These are phyloP conservation scores for Rhabditoides inermis DNA, from an alignment of 2,888 invertebrate genomes.

Conservation along the genomic window DNA sequence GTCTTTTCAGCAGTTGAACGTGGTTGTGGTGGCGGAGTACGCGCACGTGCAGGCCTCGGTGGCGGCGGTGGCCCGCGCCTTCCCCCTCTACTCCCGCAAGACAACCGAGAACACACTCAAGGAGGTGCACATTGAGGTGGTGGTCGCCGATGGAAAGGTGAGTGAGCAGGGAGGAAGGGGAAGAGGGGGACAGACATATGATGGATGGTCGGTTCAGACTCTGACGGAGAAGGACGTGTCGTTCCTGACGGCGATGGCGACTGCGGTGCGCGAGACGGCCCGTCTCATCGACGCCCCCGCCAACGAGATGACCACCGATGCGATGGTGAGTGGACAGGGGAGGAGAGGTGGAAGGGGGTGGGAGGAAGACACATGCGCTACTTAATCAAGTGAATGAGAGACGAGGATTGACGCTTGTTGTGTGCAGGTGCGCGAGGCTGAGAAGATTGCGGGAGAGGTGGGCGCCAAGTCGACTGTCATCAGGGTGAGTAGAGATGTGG, in stretches of 20 bases:
- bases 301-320: slow-evolving; percentile 66
- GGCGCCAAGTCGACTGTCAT: slow-evolving; percentile 22
- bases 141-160: slow-evolving; percentile 29
- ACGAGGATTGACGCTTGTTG: no score
- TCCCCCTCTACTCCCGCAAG: slow-evolving; percentile 67
- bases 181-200: not conserved
- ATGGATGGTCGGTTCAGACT: slow-evolving; percentile 7
- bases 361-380: no score
- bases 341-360: not conserved
- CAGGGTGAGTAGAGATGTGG: slow-evolving; percentile 7
- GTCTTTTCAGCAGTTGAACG: slow-evolving; percentile 23
- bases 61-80: slow-evolving; percentile 72
- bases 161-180: not conserved
- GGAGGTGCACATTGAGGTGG: slow-evolving; percentile 37
- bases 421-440: slow-evolving; percentile 65
- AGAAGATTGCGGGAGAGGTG: slow-evolving; percentile 21
- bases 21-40: slow-evolving; percentile 53
- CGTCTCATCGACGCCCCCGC: slow-evolving; percentile 77
- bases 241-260: slow-evolving; percentile 50
- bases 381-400: no score
- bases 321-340: not conserved
- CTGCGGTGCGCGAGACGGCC: slow-evolving; percentile 66
- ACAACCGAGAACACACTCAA: slow-evolving; percentile 21
- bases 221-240: slow-evolving; percentile 45
- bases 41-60: slow-evolving; percentile 71